Base-by-base conservation (phyloP, 30 jellyfish, hydroid and myxozoan species). In the Hydractinia symbiolongicarpus region DNA sequence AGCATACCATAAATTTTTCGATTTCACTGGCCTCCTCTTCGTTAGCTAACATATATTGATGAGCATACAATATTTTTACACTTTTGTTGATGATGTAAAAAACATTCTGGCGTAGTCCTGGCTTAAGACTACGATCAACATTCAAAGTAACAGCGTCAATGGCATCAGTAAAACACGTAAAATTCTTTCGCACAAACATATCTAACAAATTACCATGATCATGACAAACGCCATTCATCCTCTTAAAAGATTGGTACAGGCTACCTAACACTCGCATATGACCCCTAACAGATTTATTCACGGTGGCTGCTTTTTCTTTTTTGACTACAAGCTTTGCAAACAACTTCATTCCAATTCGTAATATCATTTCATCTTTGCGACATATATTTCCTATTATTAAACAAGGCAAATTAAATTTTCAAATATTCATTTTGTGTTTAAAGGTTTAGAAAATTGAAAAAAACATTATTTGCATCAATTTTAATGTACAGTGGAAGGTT, bases 171-270 rank as follows among this genome's bases (percentile, higher is more conserved):
- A 64, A 64, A 64, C 40, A n/a, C 52, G 19, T 51, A 64, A 64
- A 64, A 64, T 51, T 64, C 40, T 64, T 51, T 64, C 74, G 74
- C 19, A 51, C 40, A 64, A 64, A 64, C 74, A 6, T 64, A 64
- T 64, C 74, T 51, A 64, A 64, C 19, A 51, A 64, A 51, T 51
- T 64, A 13, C 40, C 52, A 64, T 64, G 74, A 44, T n/a, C 40
- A 44, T 64, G 52, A 64, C 40, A n/a, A 51, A 64, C 40, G 19
- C 74, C 74, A n/a, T 64, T 6, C 40, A 64, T n/a, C 52, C 52
- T n/a, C 74, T 64, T 64, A 64, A 64, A 64, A 64, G 74, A n/a
- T 64, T 64, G 74, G 74, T 64, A 64, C 40, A 64, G 40, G 19
- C 52, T 64, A 51, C 74, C 74, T n/a, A 64, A 51, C 40, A 64